Evolutionary conservation across 2,888 invertebrate species (phyloP).

Genomic region (Sminthurinus aureus): DNA sequence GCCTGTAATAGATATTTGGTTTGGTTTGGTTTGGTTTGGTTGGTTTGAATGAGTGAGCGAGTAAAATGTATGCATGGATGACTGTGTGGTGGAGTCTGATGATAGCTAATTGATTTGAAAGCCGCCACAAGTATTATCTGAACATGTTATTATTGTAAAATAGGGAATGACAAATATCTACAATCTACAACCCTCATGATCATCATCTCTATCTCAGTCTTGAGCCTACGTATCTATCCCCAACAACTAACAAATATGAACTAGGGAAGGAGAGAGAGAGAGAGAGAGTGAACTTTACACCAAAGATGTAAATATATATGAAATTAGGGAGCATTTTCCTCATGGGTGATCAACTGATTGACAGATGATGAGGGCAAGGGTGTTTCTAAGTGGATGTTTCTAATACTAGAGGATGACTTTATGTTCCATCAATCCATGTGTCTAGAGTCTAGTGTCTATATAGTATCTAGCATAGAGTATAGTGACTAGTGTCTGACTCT

Average conservation of each 20-base stretch:
- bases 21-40: too few relatives aligned
- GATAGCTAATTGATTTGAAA: slow-evolving; percentile 23
- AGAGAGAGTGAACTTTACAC: not conserved
- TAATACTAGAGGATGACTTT: slow-evolving; percentile 13
- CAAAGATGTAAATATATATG: slow-evolving; percentile 8
- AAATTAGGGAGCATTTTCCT: slow-evolving; percentile 52
- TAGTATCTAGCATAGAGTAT: too few relatives aligned
- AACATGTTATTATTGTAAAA: not conserved
- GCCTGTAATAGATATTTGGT: not conserved
- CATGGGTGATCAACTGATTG: slow-evolving; percentile 49
- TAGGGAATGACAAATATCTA: slow-evolving; percentile 26
- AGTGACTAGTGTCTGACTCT: too few relatives aligned
- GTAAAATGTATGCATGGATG: too few relatives aligned
- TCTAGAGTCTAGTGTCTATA: too few relatives aligned
- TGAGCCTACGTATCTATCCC: too few relatives aligned
- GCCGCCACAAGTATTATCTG: slow-evolving; percentile 3
- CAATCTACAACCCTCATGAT: not conserved
- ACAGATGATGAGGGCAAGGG: slow-evolving; percentile 46
- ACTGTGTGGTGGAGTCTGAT: slow-evolving; percentile 10
- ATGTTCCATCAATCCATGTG: too few relatives aligned
- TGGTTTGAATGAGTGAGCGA: too few relatives aligned
- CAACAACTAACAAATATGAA: too few relatives aligned
- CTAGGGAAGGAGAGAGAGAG: not conserved
- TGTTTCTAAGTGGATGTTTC: slow-evolving; percentile 24
- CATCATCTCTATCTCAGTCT: too few relatives aligned